Percentiles rank a stretch among this genome's conserved stretches.
phyloP scores from a whole-genome alignment of 2,888 invertebrate genomes.

The Chouioia cunea region DNA sequence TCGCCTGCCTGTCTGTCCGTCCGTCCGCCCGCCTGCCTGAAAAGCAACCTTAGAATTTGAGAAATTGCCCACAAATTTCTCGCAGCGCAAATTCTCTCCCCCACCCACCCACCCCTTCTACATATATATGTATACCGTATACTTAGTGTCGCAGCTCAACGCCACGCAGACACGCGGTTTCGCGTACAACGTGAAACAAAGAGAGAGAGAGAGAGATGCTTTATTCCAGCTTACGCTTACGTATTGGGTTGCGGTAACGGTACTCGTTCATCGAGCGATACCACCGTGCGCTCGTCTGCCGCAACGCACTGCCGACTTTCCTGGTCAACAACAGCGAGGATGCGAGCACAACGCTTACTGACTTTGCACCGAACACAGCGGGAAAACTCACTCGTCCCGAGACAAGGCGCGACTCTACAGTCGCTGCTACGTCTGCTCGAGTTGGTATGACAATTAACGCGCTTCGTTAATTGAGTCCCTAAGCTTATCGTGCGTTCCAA shows the following conservation, averaged over 20 bases:
- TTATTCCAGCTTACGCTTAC: no score
- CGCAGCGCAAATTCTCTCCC: background rate
- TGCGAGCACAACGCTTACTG: no score
- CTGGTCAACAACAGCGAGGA: no score
- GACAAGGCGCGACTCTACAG: slow-evolving; percentile 43
- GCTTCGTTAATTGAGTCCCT: slow-evolving; percentile 54
- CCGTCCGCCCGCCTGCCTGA: background rate
- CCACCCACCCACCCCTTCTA: background rate
- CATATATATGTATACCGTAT: no score
- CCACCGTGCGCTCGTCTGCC: no score
- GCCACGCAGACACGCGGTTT: no score
- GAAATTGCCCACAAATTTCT: slow-evolving; percentile 4
- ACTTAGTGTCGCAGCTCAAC: background rate
- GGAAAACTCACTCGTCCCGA: background rate
- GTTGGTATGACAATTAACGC: slow-evolving; percentile 58
- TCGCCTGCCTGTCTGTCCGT: background rate
- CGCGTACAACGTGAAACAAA: no score
- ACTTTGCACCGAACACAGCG: background rate
- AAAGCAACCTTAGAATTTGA: slow-evolving; percentile 18
- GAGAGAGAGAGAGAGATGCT: no score
- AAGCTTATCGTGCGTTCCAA: slow-evolving; percentile 55
- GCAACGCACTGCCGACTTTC: no score
- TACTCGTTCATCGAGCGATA: no score
- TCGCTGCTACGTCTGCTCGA: slow-evolving; percentile 36
- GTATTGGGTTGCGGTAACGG: no score